Evolutionary conservation across 2,113 vertebrate species (phyloP), one percentile per base, ranked within the genome.

Genomic region (Crocuta crocuta): DNA sequence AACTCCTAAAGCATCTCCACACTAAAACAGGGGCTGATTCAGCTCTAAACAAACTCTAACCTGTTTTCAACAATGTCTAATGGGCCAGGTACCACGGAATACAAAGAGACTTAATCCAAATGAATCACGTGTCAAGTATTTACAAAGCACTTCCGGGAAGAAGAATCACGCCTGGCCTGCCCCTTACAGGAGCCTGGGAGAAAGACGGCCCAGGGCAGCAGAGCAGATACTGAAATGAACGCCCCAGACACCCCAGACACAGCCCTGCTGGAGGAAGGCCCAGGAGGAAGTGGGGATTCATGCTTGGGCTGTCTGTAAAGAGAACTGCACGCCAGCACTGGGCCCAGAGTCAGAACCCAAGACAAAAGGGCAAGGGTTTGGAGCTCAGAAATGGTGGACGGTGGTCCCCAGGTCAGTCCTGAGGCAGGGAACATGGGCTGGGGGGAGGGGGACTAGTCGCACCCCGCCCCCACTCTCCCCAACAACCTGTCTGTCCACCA

Each of bases 261-360:
- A 48, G 85, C 55, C 48, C 82, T 7, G 11, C 24, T 43, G 84
- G 91, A 87, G 84, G 84, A 81, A 80, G 83, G 88, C 80, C 88
- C 79, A 15, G 63, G 66, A 80, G 92, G 86, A 92, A 96, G 90
- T 65, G 80, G 86, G 86, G 70, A 78, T 48, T 80, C 68, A 31
- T 80, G 73, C 31, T 9, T 5, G 23, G 66, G 65, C 73, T 43
- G 50, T 50, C 91, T n/a, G 43, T 45, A 92, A 50, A 92, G 76
- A 92, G 58, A 84, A 48, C 33, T 0, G 53, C 63, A 24, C 1
- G 4, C 63, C 10, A 73, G 74, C 53, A 78, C 6, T 24, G 53
- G 74, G 48, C 58, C 61, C 39, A n/a, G 0, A 53, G 45, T 73
- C 55, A 33, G 43, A 48, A 33, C 58, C 21, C 45, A 43, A 91